These are phyloP conservation scores for Drosophila grimshawi DNA, from an alignment of 1,140 invertebrate species.

Conservation along the genomic window DNA sequence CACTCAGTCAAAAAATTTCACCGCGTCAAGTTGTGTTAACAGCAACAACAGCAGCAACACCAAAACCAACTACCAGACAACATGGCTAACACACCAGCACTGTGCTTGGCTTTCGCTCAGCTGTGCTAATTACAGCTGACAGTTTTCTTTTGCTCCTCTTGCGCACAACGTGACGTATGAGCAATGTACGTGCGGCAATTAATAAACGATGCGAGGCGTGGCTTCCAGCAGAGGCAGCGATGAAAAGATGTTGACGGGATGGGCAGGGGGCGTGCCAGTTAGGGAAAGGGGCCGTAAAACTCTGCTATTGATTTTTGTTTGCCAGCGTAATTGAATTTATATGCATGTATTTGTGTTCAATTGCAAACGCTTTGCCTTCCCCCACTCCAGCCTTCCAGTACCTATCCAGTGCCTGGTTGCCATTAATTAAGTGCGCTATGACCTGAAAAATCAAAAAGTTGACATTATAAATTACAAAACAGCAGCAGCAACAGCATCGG, in stretches of 20 bases:
- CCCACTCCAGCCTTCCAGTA: neutral
- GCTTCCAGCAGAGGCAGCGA: neutral
- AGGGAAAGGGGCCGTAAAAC: slow-evolving; percentile 29
- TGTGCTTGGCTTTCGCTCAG: slow-evolving; percentile 50
- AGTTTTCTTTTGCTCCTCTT: slow-evolving; percentile 61
- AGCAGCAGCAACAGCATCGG: slow-evolving; percentile 65
- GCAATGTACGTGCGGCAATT: slow-evolving; percentile 79
- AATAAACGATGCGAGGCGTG: slow-evolving; percentile 56
- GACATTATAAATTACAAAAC: slow-evolving; percentile 82
- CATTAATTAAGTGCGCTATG: slow-evolving; percentile 80
- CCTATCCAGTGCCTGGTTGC: slow-evolving; percentile 17
- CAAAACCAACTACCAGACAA: slow-evolving; percentile 1
- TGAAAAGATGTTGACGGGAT: neutral
- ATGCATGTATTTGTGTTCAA: slow-evolving; percentile 73
- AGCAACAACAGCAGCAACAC: slow-evolving; percentile 12
- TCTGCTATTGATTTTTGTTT: slow-evolving; percentile 75
- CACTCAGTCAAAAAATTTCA: slow-evolving; percentile 80
- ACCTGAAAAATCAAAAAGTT: slow-evolving; percentile 82
- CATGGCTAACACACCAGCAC: slow-evolving; percentile 38
- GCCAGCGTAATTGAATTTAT: slow-evolving; percentile 75
- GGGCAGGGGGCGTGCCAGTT: no score
- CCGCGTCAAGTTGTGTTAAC: slow-evolving; percentile 71
- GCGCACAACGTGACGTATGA: slow-evolving; percentile 75
- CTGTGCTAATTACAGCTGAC: slow-evolving; percentile 81
- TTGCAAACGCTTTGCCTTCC: slow-evolving; percentile 38